Evolutionary conservation across 2,113 vertebrate genomes (phyloP), one percentile per base, ranked within the genome.

Genomic region (Dromiciops gliroides): DNA sequence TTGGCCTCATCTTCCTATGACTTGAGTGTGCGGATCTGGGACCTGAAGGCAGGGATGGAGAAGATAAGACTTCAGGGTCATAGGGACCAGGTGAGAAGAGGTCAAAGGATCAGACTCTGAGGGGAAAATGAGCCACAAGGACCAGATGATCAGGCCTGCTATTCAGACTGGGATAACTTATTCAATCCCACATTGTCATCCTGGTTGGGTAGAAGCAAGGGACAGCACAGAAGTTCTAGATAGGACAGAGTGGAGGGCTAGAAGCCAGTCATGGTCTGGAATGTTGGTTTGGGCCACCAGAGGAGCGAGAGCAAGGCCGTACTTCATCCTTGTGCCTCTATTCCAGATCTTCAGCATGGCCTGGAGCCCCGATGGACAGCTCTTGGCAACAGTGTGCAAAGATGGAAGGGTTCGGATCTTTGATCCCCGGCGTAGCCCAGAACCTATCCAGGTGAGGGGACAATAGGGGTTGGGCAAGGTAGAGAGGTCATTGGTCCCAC

Each of bases 1-100:
- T 97, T 99, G 95, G 99, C 98, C 7, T 99, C 99, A 48, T 99
- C 99, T 19, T 99, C 99, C 83, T 99, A 99, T 0, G 99, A 99
- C 97, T 98, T 99, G 96, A 99, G 98, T 0, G 97, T 99, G 97
- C 98, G 99, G 51, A 98, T 99, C 96, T 99, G 99, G 99, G 98
- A 99, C 94, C 97, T 99, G 96, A 98, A 98, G 0, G 12, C 97
- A 0, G 90, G 98, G 50, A 96, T 19, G 1, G 98, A 99, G 97
- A 98, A 97, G 93, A 98, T 99, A 90, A 93, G 97, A 95, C 98
- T 99, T 48, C 98, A 47, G 49, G 99, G 99, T 96, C 99, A 99
- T 97, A 97, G 97, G 0, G 99, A 99, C 95, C 99, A 99, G 99
- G 99, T 99, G 96, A 93, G 48, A 56, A 0, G 53, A 12, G 8